Conservation (phyloP, 2,113 vertebrate genomes). For the Athene noctua region DNA sequence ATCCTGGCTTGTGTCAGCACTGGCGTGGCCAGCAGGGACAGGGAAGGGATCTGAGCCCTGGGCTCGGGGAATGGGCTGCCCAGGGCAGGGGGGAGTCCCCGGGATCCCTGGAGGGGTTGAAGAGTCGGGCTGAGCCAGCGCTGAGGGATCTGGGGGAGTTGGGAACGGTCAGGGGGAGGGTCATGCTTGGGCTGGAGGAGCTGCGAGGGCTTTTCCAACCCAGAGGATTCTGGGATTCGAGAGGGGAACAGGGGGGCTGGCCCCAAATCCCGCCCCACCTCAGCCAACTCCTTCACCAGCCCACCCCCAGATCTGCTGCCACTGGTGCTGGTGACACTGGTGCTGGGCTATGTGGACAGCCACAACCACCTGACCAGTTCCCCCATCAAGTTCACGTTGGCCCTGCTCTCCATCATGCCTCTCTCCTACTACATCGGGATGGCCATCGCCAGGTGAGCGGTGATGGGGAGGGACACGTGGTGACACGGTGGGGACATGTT, state of each 20-base stretch:
- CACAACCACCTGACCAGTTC: constrained; percentile 74
- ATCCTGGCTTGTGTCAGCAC: too few species aligned
- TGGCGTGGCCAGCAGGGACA: too few species aligned
- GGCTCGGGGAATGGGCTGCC: too few species aligned
- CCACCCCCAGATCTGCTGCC: constrained; percentile 78
- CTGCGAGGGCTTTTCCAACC: too few species aligned
- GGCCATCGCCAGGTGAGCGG: constrained; percentile 85
- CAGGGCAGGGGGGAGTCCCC: too few species aligned
- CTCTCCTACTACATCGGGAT: constrained; percentile 91
- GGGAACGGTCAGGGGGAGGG: too few species aligned
- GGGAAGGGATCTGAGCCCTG: too few species aligned
- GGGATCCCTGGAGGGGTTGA: too few species aligned
- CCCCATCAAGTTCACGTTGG: constrained; percentile 74
- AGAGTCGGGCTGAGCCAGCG: too few species aligned
- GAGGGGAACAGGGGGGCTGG: background rate
- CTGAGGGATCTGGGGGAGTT: too few species aligned
- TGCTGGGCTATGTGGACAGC: constrained; percentile 80
- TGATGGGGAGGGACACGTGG: fast-evolving
- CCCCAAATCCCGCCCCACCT: background rate
- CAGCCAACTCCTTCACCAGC: constrained; percentile 32
- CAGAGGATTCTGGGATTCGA: too few species aligned
- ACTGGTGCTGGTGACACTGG: constrained; percentile 77
- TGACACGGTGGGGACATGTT: fast-evolving
- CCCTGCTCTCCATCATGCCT: constrained; percentile 84
- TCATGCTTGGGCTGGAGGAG: too few species aligned